Evolutionary conservation across 2,113 vertebrate genomes (phyloP), one percentile per base, ranked within the genome.

Genomic region (Nyctereutes procyonoides): DNA sequence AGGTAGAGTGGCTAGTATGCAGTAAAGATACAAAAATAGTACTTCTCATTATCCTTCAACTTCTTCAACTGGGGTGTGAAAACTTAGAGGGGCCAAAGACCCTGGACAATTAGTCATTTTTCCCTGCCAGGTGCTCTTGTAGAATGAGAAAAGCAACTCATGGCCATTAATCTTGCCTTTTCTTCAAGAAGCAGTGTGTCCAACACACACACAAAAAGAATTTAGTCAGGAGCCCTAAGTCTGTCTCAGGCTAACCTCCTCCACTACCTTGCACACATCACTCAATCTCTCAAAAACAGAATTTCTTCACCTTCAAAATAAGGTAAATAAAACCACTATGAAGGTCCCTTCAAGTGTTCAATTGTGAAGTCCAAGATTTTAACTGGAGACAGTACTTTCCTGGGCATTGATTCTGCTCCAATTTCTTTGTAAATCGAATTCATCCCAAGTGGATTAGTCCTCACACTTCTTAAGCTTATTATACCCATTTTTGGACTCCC

Each of bases 281-380:
- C 24, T 73, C 13, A 56, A 2, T 28, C 24, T 71, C 38, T 77
- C 79, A 88, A 58, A 79, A 38, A 35, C 3, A 0, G 15, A 48
- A 93, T 56, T 58, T 32, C 9, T 19, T 88, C 30, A 12, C 85
- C 69, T 94, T 63, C 81, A 80, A 86, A 81, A 95, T 98, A 97
- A 98, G 10, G 38, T 48, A 17, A 62, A 38, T 86, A 12, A 80
- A 90, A 30, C 10, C 3, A 94, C n/a, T 8, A 2, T 2, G 4
- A 93, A 88, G 28, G 8, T 19, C 38, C 24, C 24, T 60, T 65
- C 32, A 60, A 20, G 19, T 13, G 26, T 35, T 89, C n/a, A 67
- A 35, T 24, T 53, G 43, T 17, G n/a, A 90, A 93, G 17, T 58
- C 74, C 48, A 81, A 87, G 38, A 55, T 85, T 55, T 84, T 73